phyloP scores from a whole-genome alignment of 2,113 vertebrate genomes.

The Laterallus jamaicensis region DNA sequence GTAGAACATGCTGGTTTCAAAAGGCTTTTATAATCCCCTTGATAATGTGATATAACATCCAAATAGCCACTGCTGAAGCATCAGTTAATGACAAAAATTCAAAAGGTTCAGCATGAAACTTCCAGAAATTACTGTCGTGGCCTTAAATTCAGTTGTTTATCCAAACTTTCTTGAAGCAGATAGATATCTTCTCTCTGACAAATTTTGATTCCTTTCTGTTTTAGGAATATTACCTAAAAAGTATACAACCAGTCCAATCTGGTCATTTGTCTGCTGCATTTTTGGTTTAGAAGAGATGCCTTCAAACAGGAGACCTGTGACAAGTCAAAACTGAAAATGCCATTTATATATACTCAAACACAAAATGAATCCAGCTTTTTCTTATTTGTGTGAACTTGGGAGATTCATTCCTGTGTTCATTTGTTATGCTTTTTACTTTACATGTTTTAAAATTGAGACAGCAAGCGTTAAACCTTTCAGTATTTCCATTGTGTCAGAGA shows the following conservation, averaged over 20 bases:
- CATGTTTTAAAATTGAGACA: neutral
- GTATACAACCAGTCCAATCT: neutral
- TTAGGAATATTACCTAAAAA: neutral
- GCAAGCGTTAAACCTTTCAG: neutral
- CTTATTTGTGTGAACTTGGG: neutral
- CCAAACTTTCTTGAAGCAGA: neutral
- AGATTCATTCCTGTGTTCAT: neutral
- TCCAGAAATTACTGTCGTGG: neutral
- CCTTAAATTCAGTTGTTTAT: neutral
- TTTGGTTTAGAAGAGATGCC: neutral
- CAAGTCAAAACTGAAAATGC: neutral
- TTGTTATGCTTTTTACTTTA: neutral
- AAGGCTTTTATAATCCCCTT: neutral
- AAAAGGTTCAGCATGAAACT: neutral
- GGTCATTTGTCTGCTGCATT: neutral
- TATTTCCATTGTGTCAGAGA: neutral
- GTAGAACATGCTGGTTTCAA: neutral
- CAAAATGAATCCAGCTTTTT: neutral
- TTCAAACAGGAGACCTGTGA: neutral
- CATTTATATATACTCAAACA: neutral
- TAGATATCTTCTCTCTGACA: neutral
- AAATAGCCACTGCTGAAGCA: neutral
- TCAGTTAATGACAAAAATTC: neutral
- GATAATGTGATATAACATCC: neutral
- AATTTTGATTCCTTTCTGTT: neutral